A percentile compares a stretch with the other conserved stretches of the same genome.
Evolutionary conservation across 2,113 vertebrate genomes (phyloP).

Genomic region (Dicerorhinus sumatrensis): DNA sequence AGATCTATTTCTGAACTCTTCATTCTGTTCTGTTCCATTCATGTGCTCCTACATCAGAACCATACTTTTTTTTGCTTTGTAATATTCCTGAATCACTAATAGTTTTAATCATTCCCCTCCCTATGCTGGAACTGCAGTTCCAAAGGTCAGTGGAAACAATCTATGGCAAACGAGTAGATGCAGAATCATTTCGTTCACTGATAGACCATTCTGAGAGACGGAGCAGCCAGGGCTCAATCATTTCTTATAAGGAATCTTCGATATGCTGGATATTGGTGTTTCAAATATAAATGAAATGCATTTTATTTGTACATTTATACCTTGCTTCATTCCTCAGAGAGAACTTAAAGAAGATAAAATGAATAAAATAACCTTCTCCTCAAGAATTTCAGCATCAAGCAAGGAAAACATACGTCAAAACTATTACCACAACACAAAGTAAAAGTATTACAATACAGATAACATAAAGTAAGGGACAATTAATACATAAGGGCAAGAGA

Average conservation of each 20-base stretch:
- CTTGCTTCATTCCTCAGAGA: not conserved
- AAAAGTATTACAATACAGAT: not conserved
- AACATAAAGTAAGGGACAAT: not conserved
- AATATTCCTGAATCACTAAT: not conserved
- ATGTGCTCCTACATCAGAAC: not conserved
- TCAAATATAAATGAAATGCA: not conserved
- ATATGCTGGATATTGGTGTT: not conserved
- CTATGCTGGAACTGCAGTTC: not conserved
- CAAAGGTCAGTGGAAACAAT: not conserved
- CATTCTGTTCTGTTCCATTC: not conserved
- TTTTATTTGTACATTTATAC: not conserved
- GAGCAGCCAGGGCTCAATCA: not conserved
- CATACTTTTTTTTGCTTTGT: not conserved
- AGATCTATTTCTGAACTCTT: not conserved
- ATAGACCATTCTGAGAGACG: not conserved
- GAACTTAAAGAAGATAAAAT: not conserved
- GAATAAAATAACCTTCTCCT: constrained; percentile 6
- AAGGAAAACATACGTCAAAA: not conserved
- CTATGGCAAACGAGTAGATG: not conserved
- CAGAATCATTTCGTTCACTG: not conserved
- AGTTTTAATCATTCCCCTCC: not conserved
- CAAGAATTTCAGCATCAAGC: not conserved
- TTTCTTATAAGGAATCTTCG: not conserved
- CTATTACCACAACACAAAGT: not conserved
- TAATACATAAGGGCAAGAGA: not conserved